Conservation (phyloP, 1,140 invertebrate species). For the Drosophila sp. region DNA sequence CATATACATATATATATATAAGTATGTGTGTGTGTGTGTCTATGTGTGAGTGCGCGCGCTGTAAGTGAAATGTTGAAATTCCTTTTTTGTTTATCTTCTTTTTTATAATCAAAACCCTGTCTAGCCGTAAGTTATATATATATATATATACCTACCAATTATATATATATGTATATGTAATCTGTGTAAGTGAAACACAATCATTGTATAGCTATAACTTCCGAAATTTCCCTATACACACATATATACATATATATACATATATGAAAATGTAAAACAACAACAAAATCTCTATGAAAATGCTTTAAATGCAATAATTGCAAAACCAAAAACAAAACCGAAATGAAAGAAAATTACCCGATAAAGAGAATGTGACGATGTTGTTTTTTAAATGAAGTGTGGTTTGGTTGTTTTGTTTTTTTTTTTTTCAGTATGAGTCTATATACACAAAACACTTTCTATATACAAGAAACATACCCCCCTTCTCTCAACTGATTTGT, state of each 20-base stretch:
- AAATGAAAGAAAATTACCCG: conserved; percentile 10
- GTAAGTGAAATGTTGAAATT: conserved; percentile 56
- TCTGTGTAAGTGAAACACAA: conserved; percentile 60
- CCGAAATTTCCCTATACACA: conserved; percentile 31
- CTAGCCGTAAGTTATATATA: conserved; percentile 60
- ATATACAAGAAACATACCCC: conserved; percentile 35
- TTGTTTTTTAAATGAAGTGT: conserved; percentile 24
- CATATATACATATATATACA: conserved; percentile 23
- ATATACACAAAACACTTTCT: conserved; percentile 28
- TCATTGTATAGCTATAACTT: conserved; percentile 62
- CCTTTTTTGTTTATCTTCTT: conserved; percentile 42
- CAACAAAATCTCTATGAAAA: conserved; percentile 49
- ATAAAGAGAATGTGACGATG: conserved; percentile 7
- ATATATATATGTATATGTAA: conserved; percentile 20
- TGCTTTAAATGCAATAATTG: conserved; percentile 77
- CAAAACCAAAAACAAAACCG: conserved; percentile 40
- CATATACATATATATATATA: not conserved
- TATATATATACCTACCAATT: not conserved
- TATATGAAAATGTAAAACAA: conserved; percentile 19
- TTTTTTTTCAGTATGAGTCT: conserved; percentile 38
- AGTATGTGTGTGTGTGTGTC: conserved; percentile 27
- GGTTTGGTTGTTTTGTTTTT: conserved; percentile 10
- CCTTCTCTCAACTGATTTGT: conserved; percentile 12
- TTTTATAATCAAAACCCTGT: conserved; percentile 17
- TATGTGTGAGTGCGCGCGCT: conserved; percentile 48